Evolutionary conservation across 2,797 vertebrate species (phyloP), one percentile per base, ranked within the genome.

Genomic region (Poeciliopsis gracilis): DNA sequence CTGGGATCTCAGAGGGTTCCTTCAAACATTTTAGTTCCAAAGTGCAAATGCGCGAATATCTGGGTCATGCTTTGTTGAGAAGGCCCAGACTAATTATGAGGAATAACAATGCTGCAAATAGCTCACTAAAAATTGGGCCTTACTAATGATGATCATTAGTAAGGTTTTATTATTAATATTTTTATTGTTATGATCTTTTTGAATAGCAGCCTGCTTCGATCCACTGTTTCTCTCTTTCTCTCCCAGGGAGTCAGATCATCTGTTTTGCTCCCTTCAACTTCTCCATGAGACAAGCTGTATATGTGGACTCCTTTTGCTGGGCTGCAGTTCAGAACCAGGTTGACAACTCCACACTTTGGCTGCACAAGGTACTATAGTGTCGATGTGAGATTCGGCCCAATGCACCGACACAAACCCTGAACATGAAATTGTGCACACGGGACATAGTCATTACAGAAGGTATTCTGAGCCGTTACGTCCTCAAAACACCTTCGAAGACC

Each of bases 231-330:
- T 53, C 51, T 25, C 20, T 53, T 73, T 15, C 5, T 83, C 73
- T 86, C 80, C 11, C 90, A 99, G 98, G 98, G 83, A 95, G 97
- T 4, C 98, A 99, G 90, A 98, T 99, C 93, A 98, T 95, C 94
- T 99, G 98, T 82, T 99, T 99, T 80, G 94, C 97, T 61, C 98
- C 98, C 15, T 95, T 93, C 41, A 96, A 96, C 67, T 99, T 99
- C 92, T 96, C 96, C 53, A 93, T 95, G 96, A 93, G 95, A 49
- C 98, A 99, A 87, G 97, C 97, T 1, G 93, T 95, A 0, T 99
- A 98, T 0, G 96, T 97, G 82, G 97, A 99, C 78, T 97, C 97
- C 1, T 99, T 97, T 82, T 99, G 98, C 85, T 99, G 98, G 98
- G 97, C 97, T 2, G 97, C 97, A 1, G 95, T 99, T 2, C 97